A percentile compares a stretch with the other conserved stretches of the same genome.
Evolutionary conservation across 2,113 vertebrate species (phyloP).

Genomic region (Bos taurus): ARS-UCD2.0 NC_037336.1:4125001-4125500

Average conservation of each 20-base stretch:
- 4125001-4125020: conserved; percentile 12
- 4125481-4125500: neutral
- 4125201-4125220: neutral
- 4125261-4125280: neutral
- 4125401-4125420: neutral
- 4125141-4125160: neutral
- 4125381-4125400: neutral
- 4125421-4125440: neutral
- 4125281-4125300: neutral
- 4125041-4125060: neutral
- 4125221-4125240: neutral
- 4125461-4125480: neutral
- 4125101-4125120: neutral
- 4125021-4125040: neutral
- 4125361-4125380: neutral
- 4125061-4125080: neutral
- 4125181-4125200: neutral
- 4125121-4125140: neutral
- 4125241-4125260: neutral
- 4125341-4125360: neutral
- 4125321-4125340: neutral
- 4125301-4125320: neutral
- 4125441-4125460: neutral
- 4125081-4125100: neutral
- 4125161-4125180: neutral